phyloP scores from a whole-genome alignment of 1,140 invertebrate genomes.

The Orchesella cincta region DNA sequence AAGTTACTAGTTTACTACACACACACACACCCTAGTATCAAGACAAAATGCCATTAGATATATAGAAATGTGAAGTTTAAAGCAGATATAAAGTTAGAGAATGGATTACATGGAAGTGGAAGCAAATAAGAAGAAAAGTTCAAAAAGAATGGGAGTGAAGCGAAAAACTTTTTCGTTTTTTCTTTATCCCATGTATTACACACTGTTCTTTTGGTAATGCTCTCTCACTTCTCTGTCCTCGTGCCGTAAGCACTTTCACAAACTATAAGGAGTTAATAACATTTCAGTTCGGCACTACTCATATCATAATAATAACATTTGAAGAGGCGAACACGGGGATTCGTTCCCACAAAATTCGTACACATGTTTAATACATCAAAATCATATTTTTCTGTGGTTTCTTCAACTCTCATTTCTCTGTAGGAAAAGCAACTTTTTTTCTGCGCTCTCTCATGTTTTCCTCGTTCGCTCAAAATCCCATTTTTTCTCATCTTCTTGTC shows the following conservation, averaged over 20 bases:
- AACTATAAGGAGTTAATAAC: background rate
- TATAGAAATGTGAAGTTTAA: background rate
- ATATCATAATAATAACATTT: background rate
- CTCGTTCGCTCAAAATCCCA: background rate
- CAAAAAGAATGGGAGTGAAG: background rate
- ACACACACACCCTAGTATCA: background rate
- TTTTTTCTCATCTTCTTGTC: background rate
- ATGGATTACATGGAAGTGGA: background rate
- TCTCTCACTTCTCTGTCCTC: background rate
- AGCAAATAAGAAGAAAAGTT: background rate
- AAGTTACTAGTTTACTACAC: background rate
- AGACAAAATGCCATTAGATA: background rate
- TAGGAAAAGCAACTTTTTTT: background rate
- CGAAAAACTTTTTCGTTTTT: background rate
- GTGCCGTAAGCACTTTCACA: background rate
- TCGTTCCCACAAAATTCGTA: background rate
- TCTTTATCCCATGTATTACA: background rate
- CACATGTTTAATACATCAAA: slow-evolving; percentile 1
- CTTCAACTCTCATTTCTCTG: background rate
- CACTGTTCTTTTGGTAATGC: background rate
- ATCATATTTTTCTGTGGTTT: background rate
- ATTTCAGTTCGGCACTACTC: background rate
- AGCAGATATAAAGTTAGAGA: background rate
- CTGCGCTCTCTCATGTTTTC: background rate
- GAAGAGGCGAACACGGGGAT: background rate